Conservation (phyloP, 2,113 vertebrate species). For the Phyllopteryx taeniolatus region DNA sequence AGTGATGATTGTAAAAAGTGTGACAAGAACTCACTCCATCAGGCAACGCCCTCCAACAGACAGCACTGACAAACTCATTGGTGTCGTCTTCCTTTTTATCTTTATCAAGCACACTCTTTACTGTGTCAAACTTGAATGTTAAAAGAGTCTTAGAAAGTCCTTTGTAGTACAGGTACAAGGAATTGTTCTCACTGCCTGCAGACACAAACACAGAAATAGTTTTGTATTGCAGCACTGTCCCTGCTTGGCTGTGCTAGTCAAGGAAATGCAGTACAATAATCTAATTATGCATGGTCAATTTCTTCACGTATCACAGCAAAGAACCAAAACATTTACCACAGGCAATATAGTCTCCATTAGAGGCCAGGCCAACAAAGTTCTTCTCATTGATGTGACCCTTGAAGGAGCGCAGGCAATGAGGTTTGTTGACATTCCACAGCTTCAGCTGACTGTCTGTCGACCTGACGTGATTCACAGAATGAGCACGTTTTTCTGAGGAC, state of each 20-base stretch:
- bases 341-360: constrained; percentile 97
- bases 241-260: no score
- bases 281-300: neutral
- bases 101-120: constrained; percentile 98
- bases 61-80: constrained; percentile 98
- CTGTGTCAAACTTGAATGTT: constrained; percentile 98
- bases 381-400: constrained; percentile 99
- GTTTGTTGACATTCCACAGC: constrained; percentile 97
- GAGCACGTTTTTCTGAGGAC: neutral
- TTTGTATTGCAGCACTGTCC: neutral
- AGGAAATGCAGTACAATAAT: neutral
- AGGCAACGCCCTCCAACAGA: constrained; percentile 95
- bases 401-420: constrained; percentile 96
- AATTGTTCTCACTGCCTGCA: constrained; percentile 96
- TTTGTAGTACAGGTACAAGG: constrained; percentile 97
- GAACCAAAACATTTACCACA: constrained; percentile 80
- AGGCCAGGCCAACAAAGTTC: constrained; percentile 96
- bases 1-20: neutral
- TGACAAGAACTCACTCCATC: constrained; percentile 83
- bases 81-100: constrained; percentile 98
- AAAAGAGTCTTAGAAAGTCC: constrained; percentile 98
- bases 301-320: neutral
- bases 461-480: constrained; percentile 61
- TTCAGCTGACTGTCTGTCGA: constrained; percentile 98
- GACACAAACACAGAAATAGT: neutral